These are phyloP conservation scores for Drosophila busckii DNA, from an alignment of 1,140 invertebrate genomes.

Conservation along the genomic window DNA sequence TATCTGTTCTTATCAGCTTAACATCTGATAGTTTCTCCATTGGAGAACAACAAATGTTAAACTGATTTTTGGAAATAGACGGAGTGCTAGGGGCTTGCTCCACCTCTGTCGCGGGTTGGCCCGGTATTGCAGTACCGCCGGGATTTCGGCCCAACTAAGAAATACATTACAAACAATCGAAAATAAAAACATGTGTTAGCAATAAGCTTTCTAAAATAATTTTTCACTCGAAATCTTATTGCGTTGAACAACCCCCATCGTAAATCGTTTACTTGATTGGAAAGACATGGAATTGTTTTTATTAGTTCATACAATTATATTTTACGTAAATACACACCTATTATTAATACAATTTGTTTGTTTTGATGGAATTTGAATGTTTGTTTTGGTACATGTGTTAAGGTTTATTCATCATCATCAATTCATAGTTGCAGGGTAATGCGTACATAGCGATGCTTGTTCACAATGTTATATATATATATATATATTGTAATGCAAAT, in stretches of 20 bases:
- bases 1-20: slow-evolving; percentile 85
- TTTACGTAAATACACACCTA: slow-evolving; percentile 66
- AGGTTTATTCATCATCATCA: too few species aligned
- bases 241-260: not conserved
- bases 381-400: slow-evolving; percentile 52
- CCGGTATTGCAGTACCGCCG: slow-evolving; percentile 81
- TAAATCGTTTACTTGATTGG: too few species aligned
- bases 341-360: slow-evolving; percentile 62
- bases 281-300: too few species aligned
- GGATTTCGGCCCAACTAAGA: slow-evolving; percentile 18
- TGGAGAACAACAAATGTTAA: slow-evolving; percentile 82
- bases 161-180: slow-evolving; percentile 1
- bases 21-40: slow-evolving; percentile 83
- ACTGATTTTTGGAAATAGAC: slow-evolving; percentile 82
- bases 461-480: slow-evolving; percentile 13
- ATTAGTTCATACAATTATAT: slow-evolving; percentile 64
- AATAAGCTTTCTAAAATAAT: too few species aligned
- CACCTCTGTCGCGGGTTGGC: slow-evolving; percentile 81
- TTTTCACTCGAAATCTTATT: not conserved
- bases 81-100: slow-evolving; percentile 80
- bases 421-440: slow-evolving; percentile 27
- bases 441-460: slow-evolving; percentile 20
- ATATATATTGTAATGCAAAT: slow-evolving; percentile 19
- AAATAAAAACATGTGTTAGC: too few species aligned
- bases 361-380: slow-evolving; percentile 53